These are phyloP conservation scores for Euclidia mi DNA, from an alignment of 2,888 invertebrate genomes.

Conservation along the genomic window DNA sequence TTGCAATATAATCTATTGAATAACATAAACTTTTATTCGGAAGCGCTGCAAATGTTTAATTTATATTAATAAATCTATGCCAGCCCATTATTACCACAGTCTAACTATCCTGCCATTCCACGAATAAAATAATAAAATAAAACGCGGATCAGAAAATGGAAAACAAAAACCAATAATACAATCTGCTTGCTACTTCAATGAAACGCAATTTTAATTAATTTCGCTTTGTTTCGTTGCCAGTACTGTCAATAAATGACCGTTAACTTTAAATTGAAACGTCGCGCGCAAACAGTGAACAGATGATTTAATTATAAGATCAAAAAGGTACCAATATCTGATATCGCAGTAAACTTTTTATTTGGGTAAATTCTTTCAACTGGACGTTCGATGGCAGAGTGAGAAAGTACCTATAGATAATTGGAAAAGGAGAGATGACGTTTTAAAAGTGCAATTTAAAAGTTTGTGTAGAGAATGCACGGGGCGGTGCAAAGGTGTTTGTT, in stretches of 20 bases:
- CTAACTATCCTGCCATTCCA: too few relatives aligned
- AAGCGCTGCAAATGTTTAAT: too few relatives aligned
- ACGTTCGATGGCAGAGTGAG: slow-evolving; percentile 42
- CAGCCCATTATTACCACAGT: too few relatives aligned
- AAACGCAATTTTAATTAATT: slow-evolving; percentile 48
- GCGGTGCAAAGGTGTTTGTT: slow-evolving; percentile 40
- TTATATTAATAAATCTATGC: too few relatives aligned
- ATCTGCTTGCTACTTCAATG: too few relatives aligned
- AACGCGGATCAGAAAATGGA: too few relatives aligned
- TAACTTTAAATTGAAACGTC: too few relatives aligned
- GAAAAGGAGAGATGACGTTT: slow-evolving; percentile 30
- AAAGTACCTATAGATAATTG: slow-evolving; percentile 13
- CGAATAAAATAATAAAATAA: too few relatives aligned
- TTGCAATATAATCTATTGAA: too few relatives aligned
- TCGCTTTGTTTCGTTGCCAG: slow-evolving; percentile 39
- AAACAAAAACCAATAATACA: too few relatives aligned
- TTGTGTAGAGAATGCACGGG: slow-evolving; percentile 34
- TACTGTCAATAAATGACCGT: slow-evolving; percentile 47
- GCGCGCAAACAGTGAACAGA: slow-evolving; percentile 34
- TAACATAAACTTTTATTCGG: too few relatives aligned
- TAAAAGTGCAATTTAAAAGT: slow-evolving; percentile 50
- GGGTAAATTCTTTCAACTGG: slow-evolving; percentile 46
- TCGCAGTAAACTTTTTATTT: slow-evolving; percentile 48
- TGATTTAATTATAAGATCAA: slow-evolving; percentile 50
- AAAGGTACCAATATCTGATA: slow-evolving; percentile 40